Evolutionary conservation across 2,888 invertebrate genomes (phyloP).

Genomic region (Orthosia cruda): DNA sequence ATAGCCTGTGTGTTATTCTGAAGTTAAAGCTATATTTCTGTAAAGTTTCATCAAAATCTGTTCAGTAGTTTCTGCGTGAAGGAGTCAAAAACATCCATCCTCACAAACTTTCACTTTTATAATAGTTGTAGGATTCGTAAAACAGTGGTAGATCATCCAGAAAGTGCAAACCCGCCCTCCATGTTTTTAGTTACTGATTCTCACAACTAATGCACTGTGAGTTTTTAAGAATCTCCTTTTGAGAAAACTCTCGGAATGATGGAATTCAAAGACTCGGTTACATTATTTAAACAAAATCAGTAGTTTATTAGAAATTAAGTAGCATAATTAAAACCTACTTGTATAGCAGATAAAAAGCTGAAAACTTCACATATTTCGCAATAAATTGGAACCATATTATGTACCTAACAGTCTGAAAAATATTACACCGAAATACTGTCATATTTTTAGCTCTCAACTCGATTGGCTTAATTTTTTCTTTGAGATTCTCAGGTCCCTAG

Average conservation of each 20-base stretch:
- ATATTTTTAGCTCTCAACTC: background rate
- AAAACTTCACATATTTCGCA: background rate
- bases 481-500: too few species aligned
- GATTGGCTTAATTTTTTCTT: too few species aligned
- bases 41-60: too few species aligned
- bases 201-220: background rate
- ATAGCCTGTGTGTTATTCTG: too few species aligned
- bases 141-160: background rate
- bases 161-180: background rate
- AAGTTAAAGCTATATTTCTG: too few species aligned
- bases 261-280: background rate
- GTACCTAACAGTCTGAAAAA: background rate
- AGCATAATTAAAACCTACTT: background rate
- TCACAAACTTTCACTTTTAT: too few species aligned
- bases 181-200: background rate
- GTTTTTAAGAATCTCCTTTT: background rate
- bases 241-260: background rate
- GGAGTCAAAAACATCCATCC: too few species aligned
- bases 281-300: background rate
- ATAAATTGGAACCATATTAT: too few species aligned
- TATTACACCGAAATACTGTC: background rate
- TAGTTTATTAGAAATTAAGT: background rate
- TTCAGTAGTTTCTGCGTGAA: too few species aligned
- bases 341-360: background rate
- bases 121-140: too few species aligned